Conservation (phyloP, 2,113 vertebrate genomes). For the Haliaeetus leucogaster region DNA sequence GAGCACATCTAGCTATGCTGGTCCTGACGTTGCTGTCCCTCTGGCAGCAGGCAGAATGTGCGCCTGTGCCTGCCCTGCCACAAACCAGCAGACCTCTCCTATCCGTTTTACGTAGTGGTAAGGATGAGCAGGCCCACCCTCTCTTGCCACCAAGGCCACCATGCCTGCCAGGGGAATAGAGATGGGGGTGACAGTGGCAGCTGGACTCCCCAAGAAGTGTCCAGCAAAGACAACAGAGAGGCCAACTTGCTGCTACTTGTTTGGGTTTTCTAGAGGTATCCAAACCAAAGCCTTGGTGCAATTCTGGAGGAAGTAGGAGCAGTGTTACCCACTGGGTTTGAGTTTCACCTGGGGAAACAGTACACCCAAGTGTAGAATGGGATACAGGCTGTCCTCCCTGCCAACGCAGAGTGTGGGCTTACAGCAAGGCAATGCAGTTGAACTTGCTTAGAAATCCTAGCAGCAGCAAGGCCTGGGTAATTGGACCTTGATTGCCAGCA, state of each 20-base stretch:
- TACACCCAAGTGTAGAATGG: not conserved
- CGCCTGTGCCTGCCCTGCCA: not conserved
- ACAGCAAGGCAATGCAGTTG: not conserved
- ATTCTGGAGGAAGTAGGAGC: not conserved
- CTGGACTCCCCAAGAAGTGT: not conserved
- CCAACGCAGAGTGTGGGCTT: not conserved
- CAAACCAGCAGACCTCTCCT: not conserved
- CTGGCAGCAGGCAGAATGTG: not conserved
- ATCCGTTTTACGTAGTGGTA: accelerated
- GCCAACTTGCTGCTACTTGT: not conserved
- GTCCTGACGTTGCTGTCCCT: not conserved
- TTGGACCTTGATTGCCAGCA: not conserved
- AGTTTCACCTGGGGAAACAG: not conserved
- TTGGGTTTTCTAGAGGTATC: not conserved
- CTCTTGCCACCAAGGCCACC: not conserved
- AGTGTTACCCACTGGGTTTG: not conserved
- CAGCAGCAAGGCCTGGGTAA: not conserved
- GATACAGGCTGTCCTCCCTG: not conserved
- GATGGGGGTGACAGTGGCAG: no score
- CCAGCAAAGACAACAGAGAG: not conserved
- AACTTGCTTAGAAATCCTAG: not conserved
- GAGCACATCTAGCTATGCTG: not conserved
- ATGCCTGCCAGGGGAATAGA: not conserved
- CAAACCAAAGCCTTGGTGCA: not conserved
- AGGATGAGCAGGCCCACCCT: not conserved